phyloP scores from a whole-genome alignment of 1,140 invertebrate genomes.

The Doryteuthis pealeii region DNA sequence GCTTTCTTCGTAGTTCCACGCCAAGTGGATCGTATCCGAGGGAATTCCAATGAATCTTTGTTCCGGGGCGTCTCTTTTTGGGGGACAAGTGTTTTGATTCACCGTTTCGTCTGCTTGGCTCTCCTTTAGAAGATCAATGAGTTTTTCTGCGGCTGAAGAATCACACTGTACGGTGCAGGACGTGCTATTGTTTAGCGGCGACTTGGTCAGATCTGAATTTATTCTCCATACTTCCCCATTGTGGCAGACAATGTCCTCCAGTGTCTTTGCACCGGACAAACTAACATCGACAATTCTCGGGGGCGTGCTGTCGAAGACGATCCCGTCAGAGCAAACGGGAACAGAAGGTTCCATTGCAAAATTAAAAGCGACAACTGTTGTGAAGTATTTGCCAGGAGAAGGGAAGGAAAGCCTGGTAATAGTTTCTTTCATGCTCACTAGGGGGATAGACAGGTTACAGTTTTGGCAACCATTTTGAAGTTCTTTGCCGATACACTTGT shows the following conservation, averaged over 20 bases:
- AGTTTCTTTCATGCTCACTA: slow-evolving; percentile 28
- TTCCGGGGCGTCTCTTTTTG: neutral
- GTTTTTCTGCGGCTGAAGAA: neutral
- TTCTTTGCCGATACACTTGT: slow-evolving; percentile 19
- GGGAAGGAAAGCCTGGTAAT: slow-evolving; percentile 21
- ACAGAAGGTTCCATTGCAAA: slow-evolving; percentile 32
- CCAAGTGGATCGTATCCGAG: slow-evolving; percentile 20
- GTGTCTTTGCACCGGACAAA: slow-evolving; percentile 18
- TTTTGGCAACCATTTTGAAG: slow-evolving; percentile 19
- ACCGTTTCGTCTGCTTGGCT: slow-evolving; percentile 10
- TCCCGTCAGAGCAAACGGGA: slow-evolving; percentile 35
- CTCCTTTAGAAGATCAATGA: slow-evolving; percentile 1
- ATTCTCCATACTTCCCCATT: slow-evolving; percentile 27
- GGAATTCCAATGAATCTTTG: slow-evolving; percentile 22
- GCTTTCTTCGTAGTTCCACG: slow-evolving; percentile 21
- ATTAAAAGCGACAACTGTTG: slow-evolving; percentile 37
- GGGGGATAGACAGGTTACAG: neutral
- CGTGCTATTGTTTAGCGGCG: neutral
- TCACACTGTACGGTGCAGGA: slow-evolving; percentile 9
- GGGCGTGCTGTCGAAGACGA: slow-evolving; percentile 31
- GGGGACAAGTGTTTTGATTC: slow-evolving; percentile 15
- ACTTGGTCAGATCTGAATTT: slow-evolving; percentile 22
- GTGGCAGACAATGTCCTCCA: slow-evolving; percentile 20
- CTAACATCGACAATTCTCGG: slow-evolving; percentile 25
- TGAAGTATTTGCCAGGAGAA: slow-evolving; percentile 20